Evolutionary conservation across 2,113 vertebrate genomes (phyloP).

Genomic region (Archilochus colubris): DNA sequence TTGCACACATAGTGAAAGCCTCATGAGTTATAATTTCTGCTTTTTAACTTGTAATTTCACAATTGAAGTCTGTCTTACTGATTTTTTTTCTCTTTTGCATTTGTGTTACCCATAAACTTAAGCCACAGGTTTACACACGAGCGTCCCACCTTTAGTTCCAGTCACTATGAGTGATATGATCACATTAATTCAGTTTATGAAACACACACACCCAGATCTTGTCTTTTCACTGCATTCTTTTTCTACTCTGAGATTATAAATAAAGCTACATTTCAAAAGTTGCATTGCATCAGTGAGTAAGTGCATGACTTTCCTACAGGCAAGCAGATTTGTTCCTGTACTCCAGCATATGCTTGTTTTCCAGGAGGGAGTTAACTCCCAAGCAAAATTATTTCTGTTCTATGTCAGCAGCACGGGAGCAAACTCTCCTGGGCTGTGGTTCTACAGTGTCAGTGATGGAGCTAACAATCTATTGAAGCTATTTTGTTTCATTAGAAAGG

Average conservation of each 20-base stretch:
- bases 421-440: not conserved
- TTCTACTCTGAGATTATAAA: not conserved
- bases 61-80: not conserved
- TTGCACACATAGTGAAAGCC: not conserved
- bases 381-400: not conserved
- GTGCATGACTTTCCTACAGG: not conserved
- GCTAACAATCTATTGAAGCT: conserved; percentile 33
- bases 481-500: conserved; percentile 51
- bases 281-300: not conserved
- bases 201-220: not conserved
- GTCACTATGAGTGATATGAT: not conserved
- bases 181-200: not conserved
- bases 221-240: not conserved
- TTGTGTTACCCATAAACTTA: not conserved
- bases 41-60: not conserved
- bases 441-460: not conserved
- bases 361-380: conserved; percentile 5
- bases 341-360: not conserved
- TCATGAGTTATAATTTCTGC: not conserved
- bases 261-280: not conserved
- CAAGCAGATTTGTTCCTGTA: not conserved
- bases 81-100: not conserved
- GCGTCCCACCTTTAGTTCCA: not conserved
- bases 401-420: not conserved
- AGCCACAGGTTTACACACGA: not conserved